A percentile compares a stretch with the other conserved stretches of the same genome.
Conservation (phyloP, 2,888 invertebrate genomes). For the Chesias legatella region DNA sequence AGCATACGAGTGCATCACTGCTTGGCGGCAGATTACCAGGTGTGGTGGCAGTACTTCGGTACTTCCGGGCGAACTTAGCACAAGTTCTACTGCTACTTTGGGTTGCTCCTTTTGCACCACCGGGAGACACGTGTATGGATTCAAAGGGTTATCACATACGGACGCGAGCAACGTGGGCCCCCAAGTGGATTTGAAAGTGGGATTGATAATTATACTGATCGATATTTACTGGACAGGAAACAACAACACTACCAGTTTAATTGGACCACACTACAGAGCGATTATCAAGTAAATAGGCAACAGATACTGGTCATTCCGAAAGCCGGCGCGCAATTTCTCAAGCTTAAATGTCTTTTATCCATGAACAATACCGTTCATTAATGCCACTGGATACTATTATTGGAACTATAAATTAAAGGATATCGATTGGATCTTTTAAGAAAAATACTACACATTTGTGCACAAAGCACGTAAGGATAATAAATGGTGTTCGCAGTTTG, state of each 20-base stretch:
- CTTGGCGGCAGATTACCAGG: no score
- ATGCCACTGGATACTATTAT: conserved; percentile 10
- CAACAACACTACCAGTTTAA: conserved; percentile 14
- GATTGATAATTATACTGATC: conserved; percentile 9
- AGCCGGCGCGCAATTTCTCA: conserved; percentile 20
- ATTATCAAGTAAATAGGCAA: conserved; percentile 18
- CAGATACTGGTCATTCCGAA: conserved; percentile 14
- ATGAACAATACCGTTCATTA: conserved; percentile 25
- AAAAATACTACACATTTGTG: conserved; percentile 20
- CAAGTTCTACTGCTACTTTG: no score
- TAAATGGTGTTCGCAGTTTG: conserved; percentile 25
- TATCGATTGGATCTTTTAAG: conserved; percentile 22
- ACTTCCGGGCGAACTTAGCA: no score
- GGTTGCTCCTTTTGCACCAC: no score
- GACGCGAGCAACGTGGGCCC: no score
- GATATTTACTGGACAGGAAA: conserved; percentile 4
- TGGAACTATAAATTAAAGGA: conserved; percentile 21
- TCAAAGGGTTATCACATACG: no score
- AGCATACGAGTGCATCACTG: no score
- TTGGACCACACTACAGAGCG: conserved; percentile 15
- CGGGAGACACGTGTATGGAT: no score
- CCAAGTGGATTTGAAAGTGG: neutral
- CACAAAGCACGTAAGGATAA: conserved; percentile 24
- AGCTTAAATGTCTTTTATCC: conserved; percentile 13
- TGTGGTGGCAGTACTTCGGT: no score